Conservation (phyloP, 2,888 invertebrate species). For the Archips crataeganus region DNA sequence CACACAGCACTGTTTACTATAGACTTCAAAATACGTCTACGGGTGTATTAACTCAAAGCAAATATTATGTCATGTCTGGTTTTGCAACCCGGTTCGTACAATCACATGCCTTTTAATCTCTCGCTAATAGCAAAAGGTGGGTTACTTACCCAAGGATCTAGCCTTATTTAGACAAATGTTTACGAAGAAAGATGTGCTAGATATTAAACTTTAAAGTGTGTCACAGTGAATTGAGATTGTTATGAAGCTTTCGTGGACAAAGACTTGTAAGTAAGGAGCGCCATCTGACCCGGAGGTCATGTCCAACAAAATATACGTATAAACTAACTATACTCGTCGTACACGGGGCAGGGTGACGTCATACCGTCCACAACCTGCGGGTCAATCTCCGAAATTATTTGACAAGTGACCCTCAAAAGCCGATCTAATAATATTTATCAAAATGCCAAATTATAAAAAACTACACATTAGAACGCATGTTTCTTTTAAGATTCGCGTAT, state of each 20-base stretch:
- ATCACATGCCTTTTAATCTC: conserved; percentile 34
- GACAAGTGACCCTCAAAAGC: conserved; percentile 19
- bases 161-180: conserved; percentile 50
- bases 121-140: conserved; percentile 37
- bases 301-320: conserved; percentile 48
- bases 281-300: conserved; percentile 63
- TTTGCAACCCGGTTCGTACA: conserved; percentile 19
- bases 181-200: conserved; percentile 45
- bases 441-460: conserved; percentile 27
- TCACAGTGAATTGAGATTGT: conserved; percentile 46
- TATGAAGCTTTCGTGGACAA: conserved; percentile 46
- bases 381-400: conserved; percentile 23
- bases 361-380: neutral
- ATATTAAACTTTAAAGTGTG: conserved; percentile 49
- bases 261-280: conserved; percentile 56
- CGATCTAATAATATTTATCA: conserved; percentile 22
- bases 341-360: conserved; percentile 26
- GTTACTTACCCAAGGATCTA: conserved; percentile 53
- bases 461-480: conserved; percentile 17
- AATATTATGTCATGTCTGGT: conserved; percentile 43
- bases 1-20: neutral
- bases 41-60: neutral
- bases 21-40: neutral
- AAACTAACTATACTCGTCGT: neutral
- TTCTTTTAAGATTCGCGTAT: conserved; percentile 18